Conservation (phyloP, 2,888 invertebrate species). For the Leucoma salicis region DNA sequence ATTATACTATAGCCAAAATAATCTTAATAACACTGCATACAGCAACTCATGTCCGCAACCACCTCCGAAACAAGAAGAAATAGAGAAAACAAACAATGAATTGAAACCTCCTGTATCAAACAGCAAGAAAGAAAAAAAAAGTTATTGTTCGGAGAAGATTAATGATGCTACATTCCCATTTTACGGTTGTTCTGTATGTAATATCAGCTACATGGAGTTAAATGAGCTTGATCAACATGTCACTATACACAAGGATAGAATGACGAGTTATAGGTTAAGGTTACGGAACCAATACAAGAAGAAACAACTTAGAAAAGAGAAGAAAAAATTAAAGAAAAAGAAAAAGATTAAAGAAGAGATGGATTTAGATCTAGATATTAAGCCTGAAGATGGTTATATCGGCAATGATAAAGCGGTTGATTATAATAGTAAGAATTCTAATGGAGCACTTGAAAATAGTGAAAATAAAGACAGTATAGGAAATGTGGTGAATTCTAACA, state of each 20-base stretch:
- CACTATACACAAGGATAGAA: conserved; percentile 58
- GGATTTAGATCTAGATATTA: conserved; percentile 54
- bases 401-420: conserved; percentile 57
- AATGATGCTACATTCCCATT: conserved; percentile 60
- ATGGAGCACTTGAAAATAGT: not conserved
- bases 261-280: conserved; percentile 67
- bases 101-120: conserved; percentile 31
- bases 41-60: conserved; percentile 4
- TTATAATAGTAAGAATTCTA: conserved; percentile 20
- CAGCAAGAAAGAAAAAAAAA: conserved; percentile 26
- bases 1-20: conserved; percentile 14
- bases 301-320: conserved; percentile 57
- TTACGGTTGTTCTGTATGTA: conserved; percentile 68
- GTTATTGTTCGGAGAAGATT: conserved; percentile 65
- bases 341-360: conserved; percentile 41
- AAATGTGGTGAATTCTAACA: not conserved
- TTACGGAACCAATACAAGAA: conserved; percentile 58
- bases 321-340: conserved; percentile 52
- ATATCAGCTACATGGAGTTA: conserved; percentile 52
- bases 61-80: not conserved
- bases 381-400: conserved; percentile 72
- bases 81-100: conserved; percentile 6
- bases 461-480: not conserved
- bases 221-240: conserved; percentile 63
- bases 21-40: not conserved